Base-by-base conservation (phyloP, 1,140 invertebrate genomes). In the Eurosta solidaginis region DNA sequence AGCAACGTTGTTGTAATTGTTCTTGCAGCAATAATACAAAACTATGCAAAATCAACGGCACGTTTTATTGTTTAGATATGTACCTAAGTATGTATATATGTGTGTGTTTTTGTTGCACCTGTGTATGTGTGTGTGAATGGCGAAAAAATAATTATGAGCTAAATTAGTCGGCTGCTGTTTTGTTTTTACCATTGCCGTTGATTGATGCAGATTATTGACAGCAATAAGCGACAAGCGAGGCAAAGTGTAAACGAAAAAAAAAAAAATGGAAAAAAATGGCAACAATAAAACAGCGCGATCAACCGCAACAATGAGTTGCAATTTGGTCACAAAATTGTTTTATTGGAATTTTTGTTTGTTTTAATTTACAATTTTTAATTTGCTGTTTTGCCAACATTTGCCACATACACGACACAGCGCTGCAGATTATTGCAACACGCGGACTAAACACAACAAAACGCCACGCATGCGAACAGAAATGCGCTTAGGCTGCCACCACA, bases 101-200 rank as follows among this genome's bases (percentile, higher is more conserved):
- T 63, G 29, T 68, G 59, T 59, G 3, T 14, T 12, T 47, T 1
- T 47, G 45, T 47, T 47, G n/a, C n/a, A 47, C n/a, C n/a, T 47
- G 20, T 63, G 33, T 36, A 9, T 74, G 73, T 44, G 36, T 7
- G 73, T 44, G 73, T 44, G 73, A 44, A 47, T 74, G 73, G 44
- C 74, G 44, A 63, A 50, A 47, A n/a, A 75, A 75, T 75, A 75
- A 75, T 47, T 75, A 50, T 75, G 42, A 75, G 42, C 42, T n/a
- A 75, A 50, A 33, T 75, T 50, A 47, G 74, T 3, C 22, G 12
- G 27, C 29, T 75, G 74, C 29, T 20, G 3, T 73, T 73, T 40
- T 74, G 68, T 44, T 29, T 29, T n/a, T 10, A 27, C 5, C 52
- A 4, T 27, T 29, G 52, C 52, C 59, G 59, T 68, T 68, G 59